Evolutionary conservation across 2,797 vertebrate species (phyloP).

Genomic region (Xenops minutus): DNA sequence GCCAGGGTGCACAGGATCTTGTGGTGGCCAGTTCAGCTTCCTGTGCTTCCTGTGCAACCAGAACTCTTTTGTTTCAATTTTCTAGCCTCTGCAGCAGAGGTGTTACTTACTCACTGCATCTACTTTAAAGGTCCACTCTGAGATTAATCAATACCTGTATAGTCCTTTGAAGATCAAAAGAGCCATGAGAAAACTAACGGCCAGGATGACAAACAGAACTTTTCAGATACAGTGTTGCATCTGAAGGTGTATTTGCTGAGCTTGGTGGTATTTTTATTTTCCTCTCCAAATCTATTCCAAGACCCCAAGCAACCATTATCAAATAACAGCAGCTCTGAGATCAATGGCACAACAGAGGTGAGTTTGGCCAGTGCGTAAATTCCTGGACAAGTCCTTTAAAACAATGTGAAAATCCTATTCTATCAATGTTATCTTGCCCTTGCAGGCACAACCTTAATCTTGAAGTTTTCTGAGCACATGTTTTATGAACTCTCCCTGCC

Average conservation of each 20-base stretch:
- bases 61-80: not conserved
- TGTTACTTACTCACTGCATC: not conserved
- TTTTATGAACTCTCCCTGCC: not conserved
- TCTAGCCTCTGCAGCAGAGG: not conserved
- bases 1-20: not conserved
- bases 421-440: not conserved
- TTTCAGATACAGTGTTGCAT: not conserved
- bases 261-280: not conserved
- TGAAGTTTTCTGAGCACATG: not conserved
- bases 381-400: not conserved
- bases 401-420: not conserved
- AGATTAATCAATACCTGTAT: not conserved
- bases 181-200: not conserved
- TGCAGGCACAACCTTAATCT: not conserved
- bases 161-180: not conserved
- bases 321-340: not conserved
- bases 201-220: not conserved
- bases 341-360: not conserved
- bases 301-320: not conserved
- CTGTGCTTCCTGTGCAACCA: not conserved
- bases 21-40: fast-evolving
- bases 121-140: not conserved
- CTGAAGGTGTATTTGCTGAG: not conserved
- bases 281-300: not conserved
- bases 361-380: not conserved